Evolutionary conservation across 2,113 vertebrate species (phyloP).

Genomic region (Poecilia latipinna): DNA sequence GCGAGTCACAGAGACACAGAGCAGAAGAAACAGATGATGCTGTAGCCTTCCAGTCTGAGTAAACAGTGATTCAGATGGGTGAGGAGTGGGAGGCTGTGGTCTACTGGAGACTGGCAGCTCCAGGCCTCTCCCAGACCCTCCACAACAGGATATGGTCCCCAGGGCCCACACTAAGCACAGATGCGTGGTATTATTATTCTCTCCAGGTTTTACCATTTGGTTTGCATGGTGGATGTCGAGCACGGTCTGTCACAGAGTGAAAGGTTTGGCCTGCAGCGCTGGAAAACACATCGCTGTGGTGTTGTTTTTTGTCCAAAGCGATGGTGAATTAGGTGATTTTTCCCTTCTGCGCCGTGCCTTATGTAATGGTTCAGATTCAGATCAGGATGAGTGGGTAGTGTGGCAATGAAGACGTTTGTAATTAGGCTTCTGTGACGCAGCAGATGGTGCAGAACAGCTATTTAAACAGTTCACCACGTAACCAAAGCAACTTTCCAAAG

Average conservation of each 20-base stretch:
- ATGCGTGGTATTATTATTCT: conserved; percentile 66
- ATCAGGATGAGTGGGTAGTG: conserved; percentile 47
- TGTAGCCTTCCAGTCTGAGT: conserved; percentile 75
- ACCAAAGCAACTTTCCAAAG: conserved; percentile 42
- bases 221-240: conserved; percentile 45
- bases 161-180: conserved; percentile 49
- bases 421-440: conserved; percentile 66
- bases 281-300: conserved; percentile 68
- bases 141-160: conserved; percentile 77
- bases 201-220: conserved; percentile 50
- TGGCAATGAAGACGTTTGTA: conserved; percentile 61
- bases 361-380: conserved; percentile 59
- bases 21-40: conserved; percentile 64
- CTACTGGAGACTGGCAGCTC: conserved; percentile 53
- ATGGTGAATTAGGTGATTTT: conserved; percentile 48
- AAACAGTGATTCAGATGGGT: conserved; percentile 76
- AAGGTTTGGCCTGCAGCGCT: conserved; percentile 33
- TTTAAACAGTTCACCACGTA: conserved; percentile 37
- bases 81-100: conserved; percentile 74
- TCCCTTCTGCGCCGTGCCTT: conserved; percentile 44
- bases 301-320: conserved; percentile 36
- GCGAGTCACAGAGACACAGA: conserved; percentile 67
- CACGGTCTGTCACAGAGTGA: conserved; percentile 33
- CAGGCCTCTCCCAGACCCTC: conserved; percentile 63
- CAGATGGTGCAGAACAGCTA: conserved; percentile 34